These are phyloP conservation scores for Dermatemys mawii DNA, from an alignment of 2,113 vertebrate species.

Conservation along the genomic window DNA sequence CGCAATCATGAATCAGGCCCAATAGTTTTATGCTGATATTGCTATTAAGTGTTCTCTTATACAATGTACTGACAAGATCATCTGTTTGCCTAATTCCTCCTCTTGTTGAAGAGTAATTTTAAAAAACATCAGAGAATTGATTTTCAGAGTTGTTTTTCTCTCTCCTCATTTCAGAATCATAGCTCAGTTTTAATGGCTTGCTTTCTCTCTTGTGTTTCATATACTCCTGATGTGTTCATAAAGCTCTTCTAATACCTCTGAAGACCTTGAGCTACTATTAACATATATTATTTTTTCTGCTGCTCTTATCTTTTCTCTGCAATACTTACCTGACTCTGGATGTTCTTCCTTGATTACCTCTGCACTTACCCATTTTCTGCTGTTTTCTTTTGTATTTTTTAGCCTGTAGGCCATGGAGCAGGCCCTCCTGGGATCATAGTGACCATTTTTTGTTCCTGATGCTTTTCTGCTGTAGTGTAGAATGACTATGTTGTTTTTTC, in stretches of 20 bases:
- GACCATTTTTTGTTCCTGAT: not conserved
- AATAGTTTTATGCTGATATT: not conserved
- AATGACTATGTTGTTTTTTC: not conserved
- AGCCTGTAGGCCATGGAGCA: not conserved
- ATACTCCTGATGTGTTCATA: not conserved
- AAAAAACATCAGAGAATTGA: not conserved
- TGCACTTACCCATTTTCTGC: not conserved
- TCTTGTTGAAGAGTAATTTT: not conserved
- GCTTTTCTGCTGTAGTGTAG: not conserved
- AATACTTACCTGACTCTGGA: not conserved
- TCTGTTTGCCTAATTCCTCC: not conserved
- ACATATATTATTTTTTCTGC: not conserved
- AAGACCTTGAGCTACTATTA: not conserved
- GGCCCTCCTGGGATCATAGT: not conserved
- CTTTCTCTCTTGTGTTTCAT: not conserved
- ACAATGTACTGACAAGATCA: not conserved
- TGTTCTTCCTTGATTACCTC: not conserved
- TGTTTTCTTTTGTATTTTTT: not conserved
- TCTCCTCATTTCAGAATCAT: not conserved
- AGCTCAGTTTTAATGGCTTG: not conserved
- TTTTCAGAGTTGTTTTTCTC: not conserved
- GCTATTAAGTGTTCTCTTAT: not conserved
- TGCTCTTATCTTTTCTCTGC: not conserved
- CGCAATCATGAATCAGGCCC: not conserved
- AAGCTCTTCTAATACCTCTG: not conserved